Percentiles rank a stretch among this genome's conserved stretches.
Evolutionary conservation across 2,113 vertebrate species (phyloP).

Genomic region (Arizona elegans): DNA sequence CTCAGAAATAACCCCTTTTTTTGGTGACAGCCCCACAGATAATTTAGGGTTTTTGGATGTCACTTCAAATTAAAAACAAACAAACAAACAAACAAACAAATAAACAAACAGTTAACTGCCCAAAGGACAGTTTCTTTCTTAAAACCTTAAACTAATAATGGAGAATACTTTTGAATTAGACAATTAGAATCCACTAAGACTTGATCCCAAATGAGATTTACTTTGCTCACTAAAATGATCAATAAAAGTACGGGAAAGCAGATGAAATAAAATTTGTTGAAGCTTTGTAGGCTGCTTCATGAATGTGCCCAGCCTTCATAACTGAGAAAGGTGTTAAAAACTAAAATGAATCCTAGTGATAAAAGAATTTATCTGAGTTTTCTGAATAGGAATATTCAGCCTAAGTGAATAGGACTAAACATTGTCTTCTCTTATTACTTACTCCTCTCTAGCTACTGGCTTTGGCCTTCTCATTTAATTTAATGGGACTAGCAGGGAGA

Average conservation of each 20-base stretch:
- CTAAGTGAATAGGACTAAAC: background rate
- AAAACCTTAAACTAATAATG: background rate
- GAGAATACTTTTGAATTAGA: background rate
- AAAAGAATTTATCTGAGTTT: background rate
- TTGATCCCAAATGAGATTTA: background rate
- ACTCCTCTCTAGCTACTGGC: background rate
- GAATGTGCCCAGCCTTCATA: background rate
- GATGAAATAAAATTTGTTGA: background rate
- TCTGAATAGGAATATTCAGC: background rate
- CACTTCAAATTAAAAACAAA: background rate
- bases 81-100: background rate
- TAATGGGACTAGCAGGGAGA: background rate
- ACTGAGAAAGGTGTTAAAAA: background rate
- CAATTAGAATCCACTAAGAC: background rate
- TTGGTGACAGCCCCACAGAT: background rate
- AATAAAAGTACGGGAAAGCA: background rate
- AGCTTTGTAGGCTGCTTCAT: background rate
- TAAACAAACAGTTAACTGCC: background rate
- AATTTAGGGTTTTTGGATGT: background rate
- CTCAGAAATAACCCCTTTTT: background rate
- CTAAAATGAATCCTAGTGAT: background rate
- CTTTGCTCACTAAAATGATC: background rate
- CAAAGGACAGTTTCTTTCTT: background rate
- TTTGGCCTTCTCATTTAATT: background rate
- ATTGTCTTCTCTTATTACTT: background rate